Percentiles rank a stretch among this genome's conserved stretches.
These are phyloP conservation scores for Butorides virescens DNA, from an alignment of 2,113 vertebrate species.

Conservation along the genomic window DNA sequence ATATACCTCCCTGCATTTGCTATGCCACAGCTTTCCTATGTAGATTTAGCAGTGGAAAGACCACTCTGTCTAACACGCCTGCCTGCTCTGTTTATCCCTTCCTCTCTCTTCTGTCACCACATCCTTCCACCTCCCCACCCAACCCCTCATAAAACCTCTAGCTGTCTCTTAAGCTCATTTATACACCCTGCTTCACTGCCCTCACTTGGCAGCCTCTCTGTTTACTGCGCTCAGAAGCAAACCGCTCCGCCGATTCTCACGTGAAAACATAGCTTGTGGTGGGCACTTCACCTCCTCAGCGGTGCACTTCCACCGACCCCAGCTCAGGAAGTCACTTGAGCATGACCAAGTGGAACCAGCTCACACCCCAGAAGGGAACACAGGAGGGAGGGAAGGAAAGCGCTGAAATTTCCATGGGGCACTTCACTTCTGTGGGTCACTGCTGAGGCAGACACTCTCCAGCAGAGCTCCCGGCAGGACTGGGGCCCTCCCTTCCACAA, in stretches of 20 bases:
- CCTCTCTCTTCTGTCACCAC: background rate
- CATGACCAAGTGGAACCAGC: conserved; percentile 49
- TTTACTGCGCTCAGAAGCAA: background rate
- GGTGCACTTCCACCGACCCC: background rate
- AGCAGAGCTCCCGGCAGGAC: conserved; percentile 35
- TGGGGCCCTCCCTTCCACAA: conserved; percentile 1
- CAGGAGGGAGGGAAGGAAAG: conserved; percentile 14
- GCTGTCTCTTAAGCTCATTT: background rate
- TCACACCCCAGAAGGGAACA: background rate
- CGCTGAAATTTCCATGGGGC: background rate
- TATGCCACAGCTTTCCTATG: background rate
- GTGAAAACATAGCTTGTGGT: accelerated
- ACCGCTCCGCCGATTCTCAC: background rate
- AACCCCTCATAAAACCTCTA: background rate
- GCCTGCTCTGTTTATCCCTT: background rate
- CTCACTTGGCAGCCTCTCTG: background rate
- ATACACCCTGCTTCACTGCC: background rate
- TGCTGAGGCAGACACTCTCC: conserved; percentile 32
- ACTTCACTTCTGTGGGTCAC: conserved; percentile 16
- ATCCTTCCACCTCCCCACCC: background rate
- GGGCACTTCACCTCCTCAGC: background rate
- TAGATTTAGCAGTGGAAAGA: background rate
- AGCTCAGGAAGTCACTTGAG: conserved; percentile 19
- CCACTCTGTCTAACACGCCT: background rate
- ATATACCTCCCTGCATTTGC: background rate